Base-by-base conservation (phyloP, 1,140 invertebrate genomes). In the Diabrotica virgifera region DNA sequence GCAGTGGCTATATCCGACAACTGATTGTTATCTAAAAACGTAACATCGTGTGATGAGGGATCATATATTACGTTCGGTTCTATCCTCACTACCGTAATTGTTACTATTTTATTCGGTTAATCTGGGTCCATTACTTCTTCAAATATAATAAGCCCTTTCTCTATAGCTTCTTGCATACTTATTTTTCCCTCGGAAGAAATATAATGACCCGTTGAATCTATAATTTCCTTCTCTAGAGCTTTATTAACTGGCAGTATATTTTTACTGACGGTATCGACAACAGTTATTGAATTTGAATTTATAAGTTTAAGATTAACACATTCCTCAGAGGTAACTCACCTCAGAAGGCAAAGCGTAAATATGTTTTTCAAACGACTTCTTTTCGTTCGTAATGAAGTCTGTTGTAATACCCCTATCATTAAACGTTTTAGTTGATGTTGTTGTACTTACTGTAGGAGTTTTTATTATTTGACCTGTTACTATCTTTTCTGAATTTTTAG, bases 221-320 rank as follows among this genome's bases (percentile, higher is more conserved):
- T 75, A 46, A 96, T 83, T 67, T 87, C 86, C 74, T 90, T 90
- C 59, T 93, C 89, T 66, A 95, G 81, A 62, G 90, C 92, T 76
- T 89, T 85, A 52, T 85, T 78, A 24, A 96, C 78, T 36, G 89
- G 85, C 53, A 94, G 81, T 76, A 87, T 86, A 71, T 88, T 84
- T 58, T 86, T 85, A 53, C 86, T 88, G 65, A 82, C 86, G 0
- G 87, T 85, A 77, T 96, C 92, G 62, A 93, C 79, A 7, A 94
- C 91, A 35, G 85, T 75, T 35, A 90, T 91, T 4, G 93, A 94
- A 61, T 87, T 81, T 5, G 90, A 86, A 79, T 95, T 89, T 51
- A 98, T 91, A 9, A 97, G 89, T 73, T 91, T 87, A 55, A 94
- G 81, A 70, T 89, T 87, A 37, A 97, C 81, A 71, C 94, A 95